A percentile compares a stretch with the other conserved stretches of the same genome.
These are phyloP conservation scores for Macrosiphum euphorbiae DNA, from an alignment of 2,888 invertebrate genomes.

Conservation along the genomic window DNA sequence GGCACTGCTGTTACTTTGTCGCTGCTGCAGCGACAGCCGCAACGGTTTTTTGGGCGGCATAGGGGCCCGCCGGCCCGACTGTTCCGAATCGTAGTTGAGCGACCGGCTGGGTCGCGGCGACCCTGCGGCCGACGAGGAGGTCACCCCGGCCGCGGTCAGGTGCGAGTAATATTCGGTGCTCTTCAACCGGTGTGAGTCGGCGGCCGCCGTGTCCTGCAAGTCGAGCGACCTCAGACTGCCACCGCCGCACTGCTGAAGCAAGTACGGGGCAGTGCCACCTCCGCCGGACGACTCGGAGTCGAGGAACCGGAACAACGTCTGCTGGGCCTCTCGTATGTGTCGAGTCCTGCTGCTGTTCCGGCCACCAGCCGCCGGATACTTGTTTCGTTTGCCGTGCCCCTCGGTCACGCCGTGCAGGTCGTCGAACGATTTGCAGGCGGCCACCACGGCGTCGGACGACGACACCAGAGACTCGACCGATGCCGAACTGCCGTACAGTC, in stretches of 20 bases:
- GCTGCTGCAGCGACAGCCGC: constrained; percentile 81
- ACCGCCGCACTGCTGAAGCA: constrained; percentile 66
- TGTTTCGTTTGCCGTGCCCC: constrained; percentile 45
- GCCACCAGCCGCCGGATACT: constrained; percentile 40
- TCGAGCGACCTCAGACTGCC: constrained; percentile 46
- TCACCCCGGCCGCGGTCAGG: not conserved
- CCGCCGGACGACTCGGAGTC: constrained; percentile 48
- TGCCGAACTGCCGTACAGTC: constrained; percentile 52
- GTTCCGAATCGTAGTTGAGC: constrained; percentile 59
- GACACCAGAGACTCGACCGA: constrained; percentile 46
- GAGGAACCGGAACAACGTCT: constrained; percentile 57
- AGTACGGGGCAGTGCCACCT: constrained; percentile 31
- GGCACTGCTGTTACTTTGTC: constrained; percentile 69
- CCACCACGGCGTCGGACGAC: constrained; percentile 39
- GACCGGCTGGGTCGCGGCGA: constrained; percentile 38
- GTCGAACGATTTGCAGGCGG: constrained; percentile 51
- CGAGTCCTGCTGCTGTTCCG: constrained; percentile 57
- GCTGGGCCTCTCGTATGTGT: constrained; percentile 62
- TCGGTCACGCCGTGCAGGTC: constrained; percentile 51
- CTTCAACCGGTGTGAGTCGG: constrained; percentile 35
- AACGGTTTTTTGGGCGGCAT: constrained; percentile 89
- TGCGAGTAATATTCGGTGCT: constrained; percentile 60
- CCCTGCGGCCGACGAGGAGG: not conserved
- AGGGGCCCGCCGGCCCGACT: constrained; percentile 71
- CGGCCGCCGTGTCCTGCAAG: constrained; percentile 19